Evolutionary conservation across 2,888 invertebrate species (phyloP).

Genomic region (Ennomos quercinarius): DNA sequence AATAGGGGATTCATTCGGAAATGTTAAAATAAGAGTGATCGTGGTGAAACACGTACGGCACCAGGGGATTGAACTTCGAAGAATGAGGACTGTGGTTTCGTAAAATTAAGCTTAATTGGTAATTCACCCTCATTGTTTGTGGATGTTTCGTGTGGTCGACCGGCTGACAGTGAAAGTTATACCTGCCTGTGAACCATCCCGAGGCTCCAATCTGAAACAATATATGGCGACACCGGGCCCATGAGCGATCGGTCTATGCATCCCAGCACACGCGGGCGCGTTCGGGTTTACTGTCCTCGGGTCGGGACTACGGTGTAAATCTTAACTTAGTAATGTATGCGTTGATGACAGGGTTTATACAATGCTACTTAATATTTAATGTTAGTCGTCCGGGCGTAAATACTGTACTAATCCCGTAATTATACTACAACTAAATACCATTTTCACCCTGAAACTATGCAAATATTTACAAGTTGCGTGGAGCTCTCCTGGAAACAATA

Average conservation of each 20-base stretch:
- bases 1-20: constrained; percentile 9
- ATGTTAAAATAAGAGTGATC: constrained; percentile 27
- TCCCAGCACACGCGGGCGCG: background rate
- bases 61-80: constrained; percentile 21
- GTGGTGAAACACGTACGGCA: constrained; percentile 21
- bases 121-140: constrained; percentile 95
- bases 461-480: constrained; percentile 51
- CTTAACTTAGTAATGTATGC: constrained; percentile 33
- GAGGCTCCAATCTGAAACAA: constrained; percentile 94
- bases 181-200: constrained; percentile 98
- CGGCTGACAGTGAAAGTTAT: constrained; percentile 98
- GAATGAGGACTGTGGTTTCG: constrained; percentile 37
- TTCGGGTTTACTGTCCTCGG: background rate
- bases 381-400: constrained; percentile 31
- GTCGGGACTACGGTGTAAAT: constrained; percentile 1
- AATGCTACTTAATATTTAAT: constrained; percentile 30
- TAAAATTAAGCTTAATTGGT: constrained; percentile 56
- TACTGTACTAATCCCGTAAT: background rate
- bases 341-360: constrained; percentile 35
- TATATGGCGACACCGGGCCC: constrained; percentile 79
- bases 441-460: constrained; percentile 41
- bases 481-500: constrained; percentile 55
- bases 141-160: constrained; percentile 97
- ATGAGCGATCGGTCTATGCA: constrained; percentile 45
- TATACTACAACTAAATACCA: constrained; percentile 30